Evolutionary conservation across 1,140 invertebrate species (phyloP).

Genomic region (Pseudomyrmex dendroicus): DNA sequence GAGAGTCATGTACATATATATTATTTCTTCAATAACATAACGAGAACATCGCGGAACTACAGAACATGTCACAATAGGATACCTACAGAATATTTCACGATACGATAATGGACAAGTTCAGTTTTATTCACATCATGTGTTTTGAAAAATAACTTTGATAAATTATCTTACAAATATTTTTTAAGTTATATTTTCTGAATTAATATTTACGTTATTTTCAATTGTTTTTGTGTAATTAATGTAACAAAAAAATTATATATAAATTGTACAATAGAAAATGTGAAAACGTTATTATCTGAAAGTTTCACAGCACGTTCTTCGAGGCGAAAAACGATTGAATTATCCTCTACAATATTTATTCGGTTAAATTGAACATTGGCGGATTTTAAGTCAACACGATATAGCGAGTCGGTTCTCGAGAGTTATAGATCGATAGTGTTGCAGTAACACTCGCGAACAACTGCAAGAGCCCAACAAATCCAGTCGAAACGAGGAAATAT

Average conservation of each 20-base stretch:
- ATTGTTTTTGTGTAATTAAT: not conserved
- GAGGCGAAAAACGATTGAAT: not conserved
- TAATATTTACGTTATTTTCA: too few species aligned
- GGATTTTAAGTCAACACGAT: not conserved
- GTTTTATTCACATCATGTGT: too few species aligned
- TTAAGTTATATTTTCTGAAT: too few species aligned
- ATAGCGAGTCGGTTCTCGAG: not conserved
- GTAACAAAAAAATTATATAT: not conserved
- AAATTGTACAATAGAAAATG: not conserved
- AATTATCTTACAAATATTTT: too few species aligned
- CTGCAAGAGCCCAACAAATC: not conserved
- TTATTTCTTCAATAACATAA: conserved; percentile 8
- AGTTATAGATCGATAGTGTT: not conserved
- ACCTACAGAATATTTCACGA: not conserved
- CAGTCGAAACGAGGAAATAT: conserved; percentile 13
- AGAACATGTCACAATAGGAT: not conserved
- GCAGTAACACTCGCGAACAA: conserved; percentile 3
- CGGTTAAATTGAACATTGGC: not conserved
- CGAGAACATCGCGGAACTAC: not conserved
- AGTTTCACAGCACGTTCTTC: not conserved
- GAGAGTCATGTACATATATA: conserved; percentile 22
- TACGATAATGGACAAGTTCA: not conserved
- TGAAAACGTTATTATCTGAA: not conserved
- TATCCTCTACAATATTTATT: not conserved
- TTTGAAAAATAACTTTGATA: too few species aligned